phyloP scores from a whole-genome alignment of 2,888 invertebrate species.

The Drosophila nr. fundita region DNA sequence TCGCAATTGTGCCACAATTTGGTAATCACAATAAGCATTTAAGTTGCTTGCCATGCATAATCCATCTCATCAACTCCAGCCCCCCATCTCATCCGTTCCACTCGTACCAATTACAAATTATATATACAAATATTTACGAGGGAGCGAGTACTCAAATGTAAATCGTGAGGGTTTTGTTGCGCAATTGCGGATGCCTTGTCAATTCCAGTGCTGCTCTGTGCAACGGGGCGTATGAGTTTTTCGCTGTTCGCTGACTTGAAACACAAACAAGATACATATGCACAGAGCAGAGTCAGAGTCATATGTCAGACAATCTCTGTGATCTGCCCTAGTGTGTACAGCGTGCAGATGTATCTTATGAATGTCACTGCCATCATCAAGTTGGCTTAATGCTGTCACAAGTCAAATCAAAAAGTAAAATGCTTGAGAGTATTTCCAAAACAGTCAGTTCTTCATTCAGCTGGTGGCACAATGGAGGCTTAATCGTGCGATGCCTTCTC shows the following conservation, averaged over 20 bases:
- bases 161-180: slow-evolving; percentile 33
- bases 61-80: slow-evolving; percentile 22
- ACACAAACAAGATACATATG: slow-evolving; percentile 21
- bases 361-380: slow-evolving; percentile 16
- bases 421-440: neutral
- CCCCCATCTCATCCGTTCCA: neutral
- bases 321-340: slow-evolving; percentile 5
- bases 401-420: slow-evolving; percentile 3
- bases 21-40: slow-evolving; percentile 67
- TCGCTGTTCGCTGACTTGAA: slow-evolving; percentile 40
- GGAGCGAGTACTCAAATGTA: slow-evolving; percentile 28
- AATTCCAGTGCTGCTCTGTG: slow-evolving; percentile 48
- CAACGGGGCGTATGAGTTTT: slow-evolving; percentile 70
- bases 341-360: slow-evolving; percentile 15
- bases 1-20: slow-evolving; percentile 36
- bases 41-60: slow-evolving; percentile 34
- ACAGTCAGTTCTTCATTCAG: neutral
- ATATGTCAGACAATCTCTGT: slow-evolving; percentile 45
- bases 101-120: slow-evolving; percentile 44
- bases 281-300: slow-evolving; percentile 7
- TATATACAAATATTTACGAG: slow-evolving; percentile 40
- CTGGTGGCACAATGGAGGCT: neutral
- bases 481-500: neutral
- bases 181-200: slow-evolving; percentile 36
- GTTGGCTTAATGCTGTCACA: slow-evolving; percentile 3